Base-by-base conservation (phyloP, 2,797 vertebrate species). In the Falco concolor region DNA sequence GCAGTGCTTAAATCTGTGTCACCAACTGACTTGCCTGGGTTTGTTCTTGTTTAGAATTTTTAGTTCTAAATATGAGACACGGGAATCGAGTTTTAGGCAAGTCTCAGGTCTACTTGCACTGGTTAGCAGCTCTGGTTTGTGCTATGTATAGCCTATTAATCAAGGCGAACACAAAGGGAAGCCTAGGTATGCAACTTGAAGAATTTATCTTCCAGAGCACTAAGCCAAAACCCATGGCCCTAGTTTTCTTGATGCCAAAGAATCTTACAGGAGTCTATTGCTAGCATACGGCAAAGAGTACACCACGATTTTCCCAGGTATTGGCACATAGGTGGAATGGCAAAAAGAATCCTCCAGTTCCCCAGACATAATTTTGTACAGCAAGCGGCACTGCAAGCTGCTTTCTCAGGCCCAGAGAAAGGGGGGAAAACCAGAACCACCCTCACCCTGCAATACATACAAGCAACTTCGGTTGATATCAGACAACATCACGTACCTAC, bases 131-230 rank as follows among this genome's bases (percentile, higher is more conserved):
- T 78, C 65, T 80, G 60, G 6, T 45, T 74, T 76, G 68, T 63
- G 36, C 63, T 87, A 47, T 15, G 6, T 25, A 54, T 25, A 89
- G 60, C 45, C 20, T 80, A 21, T n/a, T 84, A 84, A 64, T 70
- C 78, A 84, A 77, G 54, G n/a, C 23, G 84, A 87, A 85, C 19
- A 27, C 56, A 80, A 80, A 78, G 54, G 45, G 32, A 90, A 93
- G 34, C 22, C 30, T 61, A 89, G 45, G 50, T 80, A 83, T 61
- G 64, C 42, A 68, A 28, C 34, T 83, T 68, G 27, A 81, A 54
- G 89, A 89, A 85, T 89, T 83, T 74, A 36, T 89, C 68, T 87
- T 80, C 50, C 18, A 49, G 44, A 89, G 17, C 21, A 36, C 27
- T 2, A 27, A 85, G 64, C 32, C 87, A 83, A 91, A 89, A 75